Conservation (phyloP, 1,140 invertebrate species). For the Drosophila nannoptera region DNA sequence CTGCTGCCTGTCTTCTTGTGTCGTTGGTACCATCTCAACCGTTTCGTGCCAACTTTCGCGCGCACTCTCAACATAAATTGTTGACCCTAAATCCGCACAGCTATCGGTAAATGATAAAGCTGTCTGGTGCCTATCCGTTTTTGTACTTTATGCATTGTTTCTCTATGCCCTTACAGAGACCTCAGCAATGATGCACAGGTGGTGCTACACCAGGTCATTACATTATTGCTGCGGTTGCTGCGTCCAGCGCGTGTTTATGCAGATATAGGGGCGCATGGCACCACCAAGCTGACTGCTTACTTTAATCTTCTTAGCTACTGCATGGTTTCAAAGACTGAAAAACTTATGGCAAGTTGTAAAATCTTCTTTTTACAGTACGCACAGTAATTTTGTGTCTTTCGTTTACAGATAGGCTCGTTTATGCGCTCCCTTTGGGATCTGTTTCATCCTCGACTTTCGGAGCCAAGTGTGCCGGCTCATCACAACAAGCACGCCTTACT, state of each 20-base stretch:
- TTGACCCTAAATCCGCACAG: conserved; percentile 66
- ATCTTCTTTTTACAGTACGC: not conserved
- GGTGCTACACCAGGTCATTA: conserved; percentile 92
- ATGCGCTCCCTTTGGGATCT: conserved; percentile 95
- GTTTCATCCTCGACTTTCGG: conserved; percentile 96
- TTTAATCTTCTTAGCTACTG: conserved; percentile 94
- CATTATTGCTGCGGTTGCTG: conserved; percentile 87
- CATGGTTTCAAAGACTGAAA: conserved; percentile 92
- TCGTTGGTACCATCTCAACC: conserved; percentile 92
- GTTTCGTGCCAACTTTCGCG: conserved; percentile 91
- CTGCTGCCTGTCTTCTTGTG: conserved; percentile 91
- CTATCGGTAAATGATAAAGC: conserved; percentile 56
- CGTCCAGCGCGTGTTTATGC: conserved; percentile 91
- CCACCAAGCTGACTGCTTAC: conserved; percentile 94
- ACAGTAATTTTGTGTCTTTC: conserved; percentile 46
- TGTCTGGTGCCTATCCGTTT: not conserved
- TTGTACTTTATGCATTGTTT: not conserved
- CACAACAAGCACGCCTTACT: conserved; percentile 96
- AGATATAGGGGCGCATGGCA: conserved; percentile 90
- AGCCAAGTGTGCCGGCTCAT: conserved; percentile 95
- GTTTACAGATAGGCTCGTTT: conserved; percentile 89
- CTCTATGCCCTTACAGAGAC: conserved; percentile 67
- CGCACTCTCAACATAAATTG: conserved; percentile 74
- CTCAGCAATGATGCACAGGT: conserved; percentile 86
- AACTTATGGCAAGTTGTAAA: conserved; percentile 88